A percentile compares a stretch with the other conserved stretches of the same genome.
These are phyloP conservation scores for Aurelia aurita DNA, from an alignment of 30 jellyfish, hydroid and myxozoan species.

Conservation along the genomic window DNA sequence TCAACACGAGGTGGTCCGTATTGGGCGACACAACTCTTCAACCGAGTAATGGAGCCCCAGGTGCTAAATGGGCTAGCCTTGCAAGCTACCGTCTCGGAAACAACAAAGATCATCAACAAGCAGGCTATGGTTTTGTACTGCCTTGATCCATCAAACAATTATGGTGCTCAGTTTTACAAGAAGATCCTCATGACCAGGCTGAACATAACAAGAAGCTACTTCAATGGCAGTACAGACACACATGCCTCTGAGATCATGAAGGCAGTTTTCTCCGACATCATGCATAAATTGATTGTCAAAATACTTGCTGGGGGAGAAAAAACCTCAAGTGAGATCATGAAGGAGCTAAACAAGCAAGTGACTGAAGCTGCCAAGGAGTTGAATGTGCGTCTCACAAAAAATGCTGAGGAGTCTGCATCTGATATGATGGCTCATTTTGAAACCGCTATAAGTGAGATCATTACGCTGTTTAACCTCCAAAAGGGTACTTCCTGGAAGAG, in stretches of 20 bases:
- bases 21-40: conserved; percentile 67
- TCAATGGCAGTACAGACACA: conserved; percentile 12
- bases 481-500: conserved; percentile 41
- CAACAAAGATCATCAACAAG: conserved; percentile 47
- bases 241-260: conserved; percentile 22
- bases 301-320: conserved; percentile 52
- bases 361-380: conserved; percentile 42
- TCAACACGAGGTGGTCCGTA: conserved; percentile 50
- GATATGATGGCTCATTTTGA: conserved; percentile 31
- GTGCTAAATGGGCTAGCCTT: conserved; percentile 54
- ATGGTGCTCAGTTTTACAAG: conserved; percentile 54
- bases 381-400: conserved; percentile 18
- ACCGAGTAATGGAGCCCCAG: conserved; percentile 22
- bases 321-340: conserved; percentile 34
- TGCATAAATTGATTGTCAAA: conserved; percentile 32
- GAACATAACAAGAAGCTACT: conserved; percentile 40
- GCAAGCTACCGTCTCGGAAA: conserved; percentile 29
- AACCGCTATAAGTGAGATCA: conserved; percentile 7
- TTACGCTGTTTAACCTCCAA: neutral
- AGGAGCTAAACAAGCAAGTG: conserved; percentile 11
- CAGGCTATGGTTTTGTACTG: conserved; percentile 71
- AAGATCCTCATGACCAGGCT: conserved; percentile 41
- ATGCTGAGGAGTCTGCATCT: conserved; percentile 24
- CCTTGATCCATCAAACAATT: conserved; percentile 34
- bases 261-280: conserved; percentile 35